These are phyloP conservation scores for Pseudorhiza aurosa DNA, from an alignment of 30 jellyfish, hydroid and myxozoan species.

Conservation along the genomic window DNA sequence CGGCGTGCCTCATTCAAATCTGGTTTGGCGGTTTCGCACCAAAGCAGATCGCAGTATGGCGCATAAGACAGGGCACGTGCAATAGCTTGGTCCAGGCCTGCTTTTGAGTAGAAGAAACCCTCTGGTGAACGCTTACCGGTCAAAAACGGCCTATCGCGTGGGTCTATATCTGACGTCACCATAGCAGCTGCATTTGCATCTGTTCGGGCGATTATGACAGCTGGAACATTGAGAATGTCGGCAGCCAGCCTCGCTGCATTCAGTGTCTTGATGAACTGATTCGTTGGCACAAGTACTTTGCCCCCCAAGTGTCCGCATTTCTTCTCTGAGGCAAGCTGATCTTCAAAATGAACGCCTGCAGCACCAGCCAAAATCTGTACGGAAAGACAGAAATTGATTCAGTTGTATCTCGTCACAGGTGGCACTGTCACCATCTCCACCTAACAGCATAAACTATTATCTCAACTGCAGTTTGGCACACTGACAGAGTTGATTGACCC, in stretches of 20 bases:
- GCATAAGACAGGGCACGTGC: conserved; percentile 87
- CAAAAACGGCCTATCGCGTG: conserved; percentile 78
- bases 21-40: conserved; percentile 95
- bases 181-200: conserved; percentile 97
- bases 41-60: conserved; percentile 87
- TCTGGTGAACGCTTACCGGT: conserved; percentile 97
- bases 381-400: background rate
- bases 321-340: conserved; percentile 95
- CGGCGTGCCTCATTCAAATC: conserved; percentile 75
- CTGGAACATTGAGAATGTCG: conserved; percentile 76
- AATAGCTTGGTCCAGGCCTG: conserved; percentile 90
- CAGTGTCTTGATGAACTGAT: conserved; percentile 87
- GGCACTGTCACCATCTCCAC: too few species aligned
- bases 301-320: conserved; percentile 99
- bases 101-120: conserved; percentile 71
- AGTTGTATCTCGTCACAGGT: too few species aligned
- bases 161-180: conserved; percentile 89
- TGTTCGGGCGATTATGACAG: conserved; percentile 89
- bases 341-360: conserved; percentile 98
- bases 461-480: too few species aligned
- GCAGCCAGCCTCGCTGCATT: conserved; percentile 98
- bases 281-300: conserved; percentile 95
- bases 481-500: too few species aligned
- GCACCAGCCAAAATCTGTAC: conserved; percentile 93
- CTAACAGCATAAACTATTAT: too few species aligned